phyloP scores from a whole-genome alignment of 2,888 invertebrate species.

The Cantharis rufa region DNA sequence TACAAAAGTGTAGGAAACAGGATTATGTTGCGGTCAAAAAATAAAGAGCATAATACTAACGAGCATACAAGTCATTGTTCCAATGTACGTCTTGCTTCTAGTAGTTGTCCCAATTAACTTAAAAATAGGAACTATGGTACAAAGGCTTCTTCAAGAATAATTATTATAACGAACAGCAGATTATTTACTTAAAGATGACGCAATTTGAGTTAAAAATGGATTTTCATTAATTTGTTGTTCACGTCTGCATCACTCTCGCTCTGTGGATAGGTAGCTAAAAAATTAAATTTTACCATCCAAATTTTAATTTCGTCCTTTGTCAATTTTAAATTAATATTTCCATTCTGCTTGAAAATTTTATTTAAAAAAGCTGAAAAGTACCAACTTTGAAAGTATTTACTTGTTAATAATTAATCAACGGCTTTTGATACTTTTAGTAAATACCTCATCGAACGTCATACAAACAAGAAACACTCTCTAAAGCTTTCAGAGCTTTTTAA shows the following conservation, averaged over 20 bases:
- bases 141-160: not conserved
- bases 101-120: not conserved
- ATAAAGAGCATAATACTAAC: not conserved
- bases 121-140: not conserved
- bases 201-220: too few species aligned
- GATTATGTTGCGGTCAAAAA: not conserved
- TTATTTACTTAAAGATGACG: too few species aligned
- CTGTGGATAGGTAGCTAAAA: too few species aligned
- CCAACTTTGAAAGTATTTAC: not conserved
- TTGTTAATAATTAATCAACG: constrained; percentile 9
- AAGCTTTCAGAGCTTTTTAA: constrained; percentile 18
- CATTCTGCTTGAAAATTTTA: not conserved
- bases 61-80: not conserved
- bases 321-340: not conserved
- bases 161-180: too few species aligned
- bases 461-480: constrained; percentile 11
- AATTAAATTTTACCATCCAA: not conserved
- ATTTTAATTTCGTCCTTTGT: not conserved
- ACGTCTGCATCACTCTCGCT: too few species aligned
- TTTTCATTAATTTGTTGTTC: too few species aligned
- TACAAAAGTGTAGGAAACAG: not conserved
- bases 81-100: not conserved
- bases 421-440: constrained; percentile 1
- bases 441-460: constrained; percentile 8
- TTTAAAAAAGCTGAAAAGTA: not conserved